A percentile compares a stretch with the other conserved stretches of the same genome.
phyloP scores from a whole-genome alignment of 2,797 vertebrate genomes.

The Distichodus sexfasciatus region DNA sequence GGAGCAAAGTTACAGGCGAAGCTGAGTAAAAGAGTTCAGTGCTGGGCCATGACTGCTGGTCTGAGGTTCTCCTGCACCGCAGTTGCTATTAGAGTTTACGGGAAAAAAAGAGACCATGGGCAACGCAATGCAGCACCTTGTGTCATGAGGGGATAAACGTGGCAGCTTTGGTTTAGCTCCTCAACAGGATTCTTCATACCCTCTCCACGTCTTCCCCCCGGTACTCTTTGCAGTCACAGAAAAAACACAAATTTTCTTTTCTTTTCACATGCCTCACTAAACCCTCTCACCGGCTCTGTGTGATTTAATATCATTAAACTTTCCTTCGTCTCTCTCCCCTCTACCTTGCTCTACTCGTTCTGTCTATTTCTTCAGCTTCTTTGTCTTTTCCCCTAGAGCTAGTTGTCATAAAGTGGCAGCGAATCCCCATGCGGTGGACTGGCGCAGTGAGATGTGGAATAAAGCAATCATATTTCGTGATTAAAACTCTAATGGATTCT shows the following conservation, averaged over 20 bases:
- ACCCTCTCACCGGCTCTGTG: slow-evolving; percentile 51
- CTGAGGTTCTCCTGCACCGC: slow-evolving; percentile 28
- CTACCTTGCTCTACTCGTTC: slow-evolving; percentile 52
- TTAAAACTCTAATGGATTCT: slow-evolving; percentile 82
- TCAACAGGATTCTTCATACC: slow-evolving; percentile 44
- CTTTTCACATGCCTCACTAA: slow-evolving; percentile 50
- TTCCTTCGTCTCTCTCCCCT: slow-evolving; percentile 57
- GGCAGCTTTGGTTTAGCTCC: slow-evolving; percentile 14
- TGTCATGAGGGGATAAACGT: slow-evolving; percentile 32
- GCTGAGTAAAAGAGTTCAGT: slow-evolving; percentile 26
- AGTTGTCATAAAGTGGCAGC: slow-evolving; percentile 67
- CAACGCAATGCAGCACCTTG: slow-evolving; percentile 48
- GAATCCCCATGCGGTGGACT: slow-evolving; percentile 65
- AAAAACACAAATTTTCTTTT: slow-evolving; percentile 37
- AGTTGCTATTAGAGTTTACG: too few relatives aligned
- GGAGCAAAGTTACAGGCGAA: slow-evolving; percentile 29
- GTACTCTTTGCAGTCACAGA: not conserved
- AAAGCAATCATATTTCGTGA: slow-evolving; percentile 84
- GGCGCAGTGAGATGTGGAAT: slow-evolving; percentile 73
- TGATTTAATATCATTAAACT: slow-evolving; percentile 67
- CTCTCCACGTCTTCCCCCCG: not conserved
- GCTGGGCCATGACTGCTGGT: slow-evolving; percentile 38
- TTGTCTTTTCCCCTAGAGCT: slow-evolving; percentile 61
- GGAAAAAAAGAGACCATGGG: slow-evolving; percentile 47
- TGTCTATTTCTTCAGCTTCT: slow-evolving; percentile 17